phyloP scores from a whole-genome alignment of 2,113 vertebrate species.

The Gadus chalcogrammus region DNA sequence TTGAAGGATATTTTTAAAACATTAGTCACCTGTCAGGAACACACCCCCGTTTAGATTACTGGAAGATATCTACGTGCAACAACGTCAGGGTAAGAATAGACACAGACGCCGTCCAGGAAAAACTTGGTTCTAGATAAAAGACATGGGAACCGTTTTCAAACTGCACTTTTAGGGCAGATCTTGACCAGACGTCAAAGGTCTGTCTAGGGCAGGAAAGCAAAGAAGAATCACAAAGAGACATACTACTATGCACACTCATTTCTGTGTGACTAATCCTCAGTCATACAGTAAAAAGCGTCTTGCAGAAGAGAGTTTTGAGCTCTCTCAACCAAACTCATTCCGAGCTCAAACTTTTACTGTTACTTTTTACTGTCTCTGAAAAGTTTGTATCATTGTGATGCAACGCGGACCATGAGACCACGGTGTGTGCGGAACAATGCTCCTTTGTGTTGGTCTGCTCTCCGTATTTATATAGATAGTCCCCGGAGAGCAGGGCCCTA shows the following conservation, averaged over 20 bases:
- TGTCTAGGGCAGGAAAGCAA: too few relatives aligned
- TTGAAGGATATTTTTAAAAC: constrained; percentile 12
- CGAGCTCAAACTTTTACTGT: too few relatives aligned
- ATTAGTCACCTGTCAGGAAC: constrained; percentile 39
- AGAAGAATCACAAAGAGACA: neutral
- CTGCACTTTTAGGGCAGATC: neutral
- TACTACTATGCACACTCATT: too few relatives aligned
- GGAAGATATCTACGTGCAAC: neutral
- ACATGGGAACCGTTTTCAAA: neutral
- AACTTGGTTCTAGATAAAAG: constrained; percentile 1
- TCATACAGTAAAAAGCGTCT: too few relatives aligned
- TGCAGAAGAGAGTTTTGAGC: too few relatives aligned
- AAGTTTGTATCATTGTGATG: constrained; percentile 29
- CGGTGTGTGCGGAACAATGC: constrained; percentile 19
- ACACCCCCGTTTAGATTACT: neutral
- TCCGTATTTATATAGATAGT: constrained; percentile 15
- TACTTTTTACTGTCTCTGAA: neutral
- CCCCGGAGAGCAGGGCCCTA: constrained; percentile 24
- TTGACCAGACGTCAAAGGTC: neutral
- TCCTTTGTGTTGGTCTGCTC: constrained; percentile 27
- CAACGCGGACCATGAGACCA: constrained; percentile 27
- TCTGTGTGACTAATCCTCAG: too few relatives aligned
- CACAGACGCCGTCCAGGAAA: neutral
- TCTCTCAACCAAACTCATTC: too few relatives aligned
- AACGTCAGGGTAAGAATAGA: neutral